A percentile compares a stretch with the other conserved stretches of the same genome.
Evolutionary conservation across 2,797 vertebrate genomes (phyloP).

Genomic region (Halcyon badia): DNA sequence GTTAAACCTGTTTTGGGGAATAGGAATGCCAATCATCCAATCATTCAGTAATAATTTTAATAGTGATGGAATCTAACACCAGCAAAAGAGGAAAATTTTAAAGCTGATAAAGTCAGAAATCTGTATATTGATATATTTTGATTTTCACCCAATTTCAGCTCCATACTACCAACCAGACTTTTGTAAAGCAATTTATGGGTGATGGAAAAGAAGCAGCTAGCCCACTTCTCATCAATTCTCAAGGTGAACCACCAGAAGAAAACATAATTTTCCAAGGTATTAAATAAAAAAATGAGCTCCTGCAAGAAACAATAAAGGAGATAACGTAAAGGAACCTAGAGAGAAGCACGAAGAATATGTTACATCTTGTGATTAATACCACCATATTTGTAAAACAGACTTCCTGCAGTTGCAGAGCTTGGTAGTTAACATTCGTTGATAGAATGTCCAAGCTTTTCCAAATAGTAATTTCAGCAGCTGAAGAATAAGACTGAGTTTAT

Average conservation of each 20-base stretch:
- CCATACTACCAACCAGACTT: not conserved
- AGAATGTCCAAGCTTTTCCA: not conserved
- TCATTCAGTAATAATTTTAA: not conserved
- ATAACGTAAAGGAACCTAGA: not conserved
- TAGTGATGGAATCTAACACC: not conserved
- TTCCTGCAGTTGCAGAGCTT: not conserved
- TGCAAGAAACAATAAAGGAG: not conserved
- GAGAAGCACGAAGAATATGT: not conserved
- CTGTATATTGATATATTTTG: not conserved
- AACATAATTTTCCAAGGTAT: not conserved
- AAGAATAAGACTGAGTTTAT: not conserved
- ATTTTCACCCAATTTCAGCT: not conserved
- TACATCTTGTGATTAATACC: not conserved
- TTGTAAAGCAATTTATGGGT: not conserved
- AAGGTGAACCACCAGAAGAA: conserved; percentile 30
- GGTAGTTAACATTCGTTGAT: not conserved
- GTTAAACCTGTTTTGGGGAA: not conserved
- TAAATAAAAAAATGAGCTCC: not conserved
- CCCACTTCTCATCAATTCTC: not conserved
- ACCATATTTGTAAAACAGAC: not conserved
- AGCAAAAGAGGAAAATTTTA: not conserved
- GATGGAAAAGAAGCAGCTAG: not conserved
- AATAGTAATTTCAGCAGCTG: not conserved
- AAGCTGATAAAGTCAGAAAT: not conserved
- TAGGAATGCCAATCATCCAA: not conserved